A percentile compares a stretch with the other conserved stretches of the same genome.
These are phyloP conservation scores for Diplolepis rosae DNA, from an alignment of 2,888 invertebrate species.

Conservation along the genomic window DNA sequence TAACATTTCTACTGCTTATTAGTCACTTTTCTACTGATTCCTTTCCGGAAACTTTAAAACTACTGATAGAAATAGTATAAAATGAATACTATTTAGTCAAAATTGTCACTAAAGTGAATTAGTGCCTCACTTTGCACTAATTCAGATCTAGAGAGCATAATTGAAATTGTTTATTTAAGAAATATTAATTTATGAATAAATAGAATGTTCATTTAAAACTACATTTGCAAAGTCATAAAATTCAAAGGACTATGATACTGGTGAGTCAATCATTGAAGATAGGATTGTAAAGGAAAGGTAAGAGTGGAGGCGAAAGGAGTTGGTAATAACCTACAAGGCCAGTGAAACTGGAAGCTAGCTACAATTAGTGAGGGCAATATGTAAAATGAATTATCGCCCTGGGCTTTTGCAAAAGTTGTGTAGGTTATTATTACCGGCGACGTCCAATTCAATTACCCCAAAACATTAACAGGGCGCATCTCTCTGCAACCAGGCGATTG, in stretches of 20 bases:
- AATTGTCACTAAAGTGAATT: too few species aligned
- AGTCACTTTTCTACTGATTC: too few species aligned
- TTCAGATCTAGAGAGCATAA: too few species aligned
- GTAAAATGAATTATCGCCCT: slow-evolving; percentile 34
- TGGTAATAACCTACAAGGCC: slow-evolving; percentile 10
- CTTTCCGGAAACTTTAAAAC: too few species aligned
- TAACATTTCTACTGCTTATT: too few species aligned
- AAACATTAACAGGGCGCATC: slow-evolving; percentile 18
- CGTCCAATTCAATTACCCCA: slow-evolving; percentile 31
- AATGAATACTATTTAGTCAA: too few species aligned
- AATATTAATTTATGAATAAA: too few species aligned
- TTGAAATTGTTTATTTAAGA: too few species aligned
- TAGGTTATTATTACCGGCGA: slow-evolving; percentile 30
- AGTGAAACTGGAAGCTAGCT: slow-evolving; percentile 32
- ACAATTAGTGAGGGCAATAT: slow-evolving; percentile 35
- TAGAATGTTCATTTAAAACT: too few species aligned
- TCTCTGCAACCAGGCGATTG: slow-evolving; percentile 12
- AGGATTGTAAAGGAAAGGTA: neutral
- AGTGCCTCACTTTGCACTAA: too few species aligned
- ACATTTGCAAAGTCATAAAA: too few species aligned
- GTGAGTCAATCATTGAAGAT: neutral
- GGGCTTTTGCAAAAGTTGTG: slow-evolving; percentile 27
- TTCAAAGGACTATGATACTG: neutral
- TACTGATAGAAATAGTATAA: too few species aligned
- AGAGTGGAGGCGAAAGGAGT: slow-evolving; percentile 9